Percentiles rank a stretch among this genome's conserved stretches.
Conservation (phyloP, 23 tunicate genomes). For the Halocynthia roretzi region DNA sequence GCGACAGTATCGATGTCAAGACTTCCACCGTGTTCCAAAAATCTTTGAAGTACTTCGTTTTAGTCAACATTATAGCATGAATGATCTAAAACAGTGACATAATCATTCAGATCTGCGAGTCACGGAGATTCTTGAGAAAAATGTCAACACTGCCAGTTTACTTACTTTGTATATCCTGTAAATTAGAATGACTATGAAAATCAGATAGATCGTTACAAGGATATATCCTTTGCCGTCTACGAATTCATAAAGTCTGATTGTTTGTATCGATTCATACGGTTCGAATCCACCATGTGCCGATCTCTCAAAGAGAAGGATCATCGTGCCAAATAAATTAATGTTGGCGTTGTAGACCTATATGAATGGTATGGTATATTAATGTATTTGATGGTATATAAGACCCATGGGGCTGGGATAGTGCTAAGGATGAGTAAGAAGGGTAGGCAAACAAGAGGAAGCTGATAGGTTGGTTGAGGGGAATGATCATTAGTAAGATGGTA, state of each 20-base stretch:
- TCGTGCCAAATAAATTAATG: constrained; percentile 62
- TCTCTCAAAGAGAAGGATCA: constrained; percentile 45
- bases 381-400: no score
- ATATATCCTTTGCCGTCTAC: constrained; percentile 74
- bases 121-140: not conserved
- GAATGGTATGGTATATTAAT: not conserved
- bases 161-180: constrained; percentile 56
- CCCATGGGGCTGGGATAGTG: not conserved
- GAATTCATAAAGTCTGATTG: constrained; percentile 73
- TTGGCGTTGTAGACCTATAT: constrained; percentile 79
- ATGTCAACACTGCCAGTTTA: not conserved
- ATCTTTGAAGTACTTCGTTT: constrained; percentile 24
- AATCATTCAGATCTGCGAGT: not conserved
- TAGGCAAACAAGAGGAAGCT: not conserved
- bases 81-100: constrained; percentile 21
- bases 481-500: not conserved
- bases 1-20: constrained; percentile 26
- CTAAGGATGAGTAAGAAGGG: not conserved
- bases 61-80: constrained; percentile 8
- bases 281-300: constrained; percentile 64
- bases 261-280: constrained; percentile 35
- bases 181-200: constrained; percentile 37
- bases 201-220: constrained; percentile 32
- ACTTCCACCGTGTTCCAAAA: constrained; percentile 74
- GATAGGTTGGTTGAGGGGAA: not conserved